Evolutionary conservation across 2,113 vertebrate species (phyloP).

Genomic region (Nothobranchius furzeri): DNA sequence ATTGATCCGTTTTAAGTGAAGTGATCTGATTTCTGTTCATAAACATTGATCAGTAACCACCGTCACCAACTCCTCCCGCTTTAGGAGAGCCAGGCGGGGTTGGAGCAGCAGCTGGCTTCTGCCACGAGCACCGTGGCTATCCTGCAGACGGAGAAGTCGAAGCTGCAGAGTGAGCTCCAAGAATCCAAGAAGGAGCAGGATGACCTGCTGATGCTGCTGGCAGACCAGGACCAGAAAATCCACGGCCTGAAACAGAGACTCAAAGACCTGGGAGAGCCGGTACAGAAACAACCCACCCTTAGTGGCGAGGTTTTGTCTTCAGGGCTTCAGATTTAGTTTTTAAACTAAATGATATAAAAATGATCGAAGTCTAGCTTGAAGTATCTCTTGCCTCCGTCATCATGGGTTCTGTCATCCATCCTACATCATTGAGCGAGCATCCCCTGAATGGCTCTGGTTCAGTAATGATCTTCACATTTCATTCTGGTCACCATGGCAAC

Average conservation of each 20-base stretch:
- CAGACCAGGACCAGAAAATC: constrained; percentile 98
- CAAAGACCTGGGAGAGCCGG: constrained; percentile 89
- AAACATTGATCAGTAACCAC: background rate
- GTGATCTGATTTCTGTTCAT: background rate
- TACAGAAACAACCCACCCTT: constrained; percentile 56
- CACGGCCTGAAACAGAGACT: constrained; percentile 83
- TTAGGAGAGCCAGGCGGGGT: constrained; percentile 74
- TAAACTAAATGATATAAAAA: no score
- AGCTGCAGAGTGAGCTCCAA: constrained; percentile 85
- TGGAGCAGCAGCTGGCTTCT: constrained; percentile 88
- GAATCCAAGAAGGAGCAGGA: constrained; percentile 98
- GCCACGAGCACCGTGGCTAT: constrained; percentile 89
- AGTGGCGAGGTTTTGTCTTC: background rate
- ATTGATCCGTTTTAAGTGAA: background rate
- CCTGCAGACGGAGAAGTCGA: constrained; percentile 87
- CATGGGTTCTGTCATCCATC: no score
- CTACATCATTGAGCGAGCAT: no score
- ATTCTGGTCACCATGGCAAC: no score
- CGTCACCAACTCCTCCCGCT: constrained; percentile 19
- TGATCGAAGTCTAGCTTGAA: no score
- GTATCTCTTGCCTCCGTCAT: no score
- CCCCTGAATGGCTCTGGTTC: no score
- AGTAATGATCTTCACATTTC: no score
- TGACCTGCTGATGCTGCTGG: constrained; percentile 93
- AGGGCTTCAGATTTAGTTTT: background rate